Evolutionary conservation across 2,113 vertebrate species (phyloP).

Genomic region (Erpornis zantholeuca): DNA sequence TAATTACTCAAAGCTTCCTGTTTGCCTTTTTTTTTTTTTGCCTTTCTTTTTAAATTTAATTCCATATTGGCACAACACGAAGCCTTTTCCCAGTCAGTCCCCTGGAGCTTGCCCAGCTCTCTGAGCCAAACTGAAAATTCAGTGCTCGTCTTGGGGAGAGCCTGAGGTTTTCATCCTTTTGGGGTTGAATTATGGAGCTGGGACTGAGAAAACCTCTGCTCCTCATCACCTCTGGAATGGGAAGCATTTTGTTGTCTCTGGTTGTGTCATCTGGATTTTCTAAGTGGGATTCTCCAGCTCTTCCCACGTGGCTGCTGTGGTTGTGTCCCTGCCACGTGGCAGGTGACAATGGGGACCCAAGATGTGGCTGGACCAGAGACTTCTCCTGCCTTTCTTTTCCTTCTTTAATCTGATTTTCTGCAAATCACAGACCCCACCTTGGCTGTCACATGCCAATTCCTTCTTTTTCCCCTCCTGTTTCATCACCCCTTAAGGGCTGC

Average conservation of each 20-base stretch:
- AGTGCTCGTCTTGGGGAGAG: background rate
- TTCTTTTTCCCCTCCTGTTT: background rate
- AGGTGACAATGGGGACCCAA: rapidly evolving
- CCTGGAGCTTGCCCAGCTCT: conserved; percentile 3
- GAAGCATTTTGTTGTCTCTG: background rate
- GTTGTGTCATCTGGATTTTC: background rate
- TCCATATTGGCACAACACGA: background rate
- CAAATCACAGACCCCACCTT: background rate
- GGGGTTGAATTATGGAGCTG: background rate
- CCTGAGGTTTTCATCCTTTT: background rate
- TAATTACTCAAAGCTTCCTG: conserved; percentile 5
- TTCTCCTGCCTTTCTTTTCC: background rate
- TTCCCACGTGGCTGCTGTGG: background rate
- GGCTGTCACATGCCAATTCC: background rate
- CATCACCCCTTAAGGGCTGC: background rate
- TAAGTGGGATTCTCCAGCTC: background rate
- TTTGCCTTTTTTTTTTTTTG: background rate
- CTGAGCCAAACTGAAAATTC: background rate
- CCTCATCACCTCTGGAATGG: background rate
- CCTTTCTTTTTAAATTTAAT: background rate
- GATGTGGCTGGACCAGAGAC: background rate
- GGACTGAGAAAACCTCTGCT: background rate
- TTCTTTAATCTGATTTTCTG: background rate
- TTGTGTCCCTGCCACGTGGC: background rate
- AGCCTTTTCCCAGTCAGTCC: background rate